A percentile compares a stretch with the other conserved stretches of the same genome.
Evolutionary conservation across 2,797 vertebrate species (phyloP).

Genomic region (Sebastes flavidus): DNA sequence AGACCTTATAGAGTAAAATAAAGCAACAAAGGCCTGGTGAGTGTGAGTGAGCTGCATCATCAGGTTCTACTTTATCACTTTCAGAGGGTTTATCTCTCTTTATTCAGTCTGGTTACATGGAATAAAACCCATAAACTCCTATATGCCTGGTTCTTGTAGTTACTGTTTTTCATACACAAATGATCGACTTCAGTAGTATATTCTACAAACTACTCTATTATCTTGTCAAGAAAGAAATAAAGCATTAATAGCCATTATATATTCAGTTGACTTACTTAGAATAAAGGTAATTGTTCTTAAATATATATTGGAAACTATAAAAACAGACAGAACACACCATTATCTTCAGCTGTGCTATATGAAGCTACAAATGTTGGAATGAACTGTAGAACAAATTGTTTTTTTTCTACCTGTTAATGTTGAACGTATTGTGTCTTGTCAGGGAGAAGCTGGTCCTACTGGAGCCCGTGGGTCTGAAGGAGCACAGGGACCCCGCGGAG

Average conservation of each 20-base stretch:
- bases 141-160: neutral
- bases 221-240: neutral
- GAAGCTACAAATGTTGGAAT: neutral
- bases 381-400: neutral
- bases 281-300: neutral
- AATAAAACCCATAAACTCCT: neutral
- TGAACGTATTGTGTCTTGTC: slow-evolving; percentile 16
- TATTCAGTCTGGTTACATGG: neutral
- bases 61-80: neutral
- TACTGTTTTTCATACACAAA: neutral
- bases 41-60: neutral
- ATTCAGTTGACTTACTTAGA: neutral
- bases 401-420: neutral
- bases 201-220: neutral
- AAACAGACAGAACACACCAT: neutral
- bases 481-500: slow-evolving; percentile 91
- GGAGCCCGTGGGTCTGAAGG: slow-evolving; percentile 94
- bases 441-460: slow-evolving; percentile 97
- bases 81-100: neutral
- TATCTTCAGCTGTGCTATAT: neutral
- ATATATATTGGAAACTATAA: neutral
- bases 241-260: neutral
- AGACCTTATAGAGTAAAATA: neutral
- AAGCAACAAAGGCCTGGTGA: neutral
- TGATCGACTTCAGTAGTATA: neutral